Evolutionary conservation across 2,888 invertebrate species (phyloP).

Genomic region (Teleogryllus oceanicus): DNA sequence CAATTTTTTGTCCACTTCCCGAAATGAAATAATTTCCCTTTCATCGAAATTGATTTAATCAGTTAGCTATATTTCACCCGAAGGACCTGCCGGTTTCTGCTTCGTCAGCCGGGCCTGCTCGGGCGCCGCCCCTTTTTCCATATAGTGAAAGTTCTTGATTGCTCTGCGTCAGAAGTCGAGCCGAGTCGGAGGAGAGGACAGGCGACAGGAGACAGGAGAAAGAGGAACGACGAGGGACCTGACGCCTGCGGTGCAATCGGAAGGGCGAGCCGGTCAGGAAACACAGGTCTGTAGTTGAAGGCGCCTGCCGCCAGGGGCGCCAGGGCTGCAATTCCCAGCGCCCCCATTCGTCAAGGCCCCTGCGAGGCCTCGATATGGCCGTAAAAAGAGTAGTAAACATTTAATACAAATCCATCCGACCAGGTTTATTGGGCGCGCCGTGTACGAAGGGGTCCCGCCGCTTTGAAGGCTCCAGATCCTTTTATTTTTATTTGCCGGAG

Average conservation of each 20-base stretch:
- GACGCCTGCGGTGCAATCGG: no score
- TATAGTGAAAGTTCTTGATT: neutral
- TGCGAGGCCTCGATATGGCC: neutral
- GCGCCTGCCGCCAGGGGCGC: neutral
- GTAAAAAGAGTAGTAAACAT: neutral
- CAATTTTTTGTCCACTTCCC: constrained; percentile 7
- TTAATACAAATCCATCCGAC: constrained; percentile 7
- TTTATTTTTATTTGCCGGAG: no score
- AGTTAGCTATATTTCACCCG: constrained; percentile 4
- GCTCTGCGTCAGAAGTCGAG: neutral
- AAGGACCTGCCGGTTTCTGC: neutral
- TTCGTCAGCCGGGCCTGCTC: neutral
- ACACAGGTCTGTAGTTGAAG: neutral
- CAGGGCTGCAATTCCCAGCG: neutral
- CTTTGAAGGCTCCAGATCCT: no score
- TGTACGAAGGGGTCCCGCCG: no score
- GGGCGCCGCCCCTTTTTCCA: no score
- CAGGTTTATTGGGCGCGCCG: neutral
- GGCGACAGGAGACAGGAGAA: neutral
- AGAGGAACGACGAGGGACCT: no score
- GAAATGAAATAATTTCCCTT: constrained; percentile 18
- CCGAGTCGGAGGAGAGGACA: neutral
- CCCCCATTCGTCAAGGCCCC: neutral
- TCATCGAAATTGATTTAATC: constrained; percentile 10
- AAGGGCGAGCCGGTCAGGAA: no score